phyloP scores from a whole-genome alignment of 1,140 invertebrate genomes.

The Drosophila willistoni region DNA sequence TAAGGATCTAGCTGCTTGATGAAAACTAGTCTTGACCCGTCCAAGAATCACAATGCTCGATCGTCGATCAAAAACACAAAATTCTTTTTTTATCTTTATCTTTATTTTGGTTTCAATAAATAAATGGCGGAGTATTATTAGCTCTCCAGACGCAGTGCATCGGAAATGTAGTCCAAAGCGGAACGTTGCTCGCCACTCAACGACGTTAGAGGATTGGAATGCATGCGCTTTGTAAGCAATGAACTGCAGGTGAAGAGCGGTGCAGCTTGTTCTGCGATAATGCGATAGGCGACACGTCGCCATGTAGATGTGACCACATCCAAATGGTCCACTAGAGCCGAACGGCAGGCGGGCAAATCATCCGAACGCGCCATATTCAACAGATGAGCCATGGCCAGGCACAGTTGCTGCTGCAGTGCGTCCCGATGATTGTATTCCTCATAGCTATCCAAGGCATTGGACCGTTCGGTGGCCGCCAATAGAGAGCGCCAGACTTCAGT shows the following conservation, averaged over 20 bases:
- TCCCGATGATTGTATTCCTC: conserved; percentile 92
- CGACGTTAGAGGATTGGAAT: background rate
- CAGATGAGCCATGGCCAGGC: conserved; percentile 69
- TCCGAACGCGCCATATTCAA: conserved; percentile 46
- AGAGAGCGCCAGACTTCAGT: conserved; percentile 87
- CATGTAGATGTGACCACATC: conserved; percentile 68
- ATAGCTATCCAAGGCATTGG: conserved; percentile 90
- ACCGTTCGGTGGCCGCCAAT: conserved; percentile 88
- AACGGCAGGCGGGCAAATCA: conserved; percentile 42
- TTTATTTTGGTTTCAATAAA: conserved; percentile 1
- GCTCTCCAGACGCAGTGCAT: conserved; percentile 49
- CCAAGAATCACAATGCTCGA: too few species aligned
- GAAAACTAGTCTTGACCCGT: too few species aligned
- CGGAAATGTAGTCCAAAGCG: conserved; percentile 43
- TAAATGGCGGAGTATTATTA: conserved; percentile 6
- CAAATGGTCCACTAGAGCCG: conserved; percentile 40
- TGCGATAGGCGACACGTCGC: conserved; percentile 71
- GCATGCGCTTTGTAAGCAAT: conserved; percentile 54
- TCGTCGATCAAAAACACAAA: background rate
- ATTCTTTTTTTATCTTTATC: background rate
- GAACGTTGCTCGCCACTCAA: conserved; percentile 38
- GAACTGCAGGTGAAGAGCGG: conserved; percentile 67
- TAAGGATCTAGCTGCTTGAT: too few species aligned
- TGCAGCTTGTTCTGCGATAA: conserved; percentile 73
- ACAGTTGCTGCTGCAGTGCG: conserved; percentile 86